Evolutionary conservation across 1,140 invertebrate species (phyloP).

Genomic region (Drosophila bocqueti): DNA sequence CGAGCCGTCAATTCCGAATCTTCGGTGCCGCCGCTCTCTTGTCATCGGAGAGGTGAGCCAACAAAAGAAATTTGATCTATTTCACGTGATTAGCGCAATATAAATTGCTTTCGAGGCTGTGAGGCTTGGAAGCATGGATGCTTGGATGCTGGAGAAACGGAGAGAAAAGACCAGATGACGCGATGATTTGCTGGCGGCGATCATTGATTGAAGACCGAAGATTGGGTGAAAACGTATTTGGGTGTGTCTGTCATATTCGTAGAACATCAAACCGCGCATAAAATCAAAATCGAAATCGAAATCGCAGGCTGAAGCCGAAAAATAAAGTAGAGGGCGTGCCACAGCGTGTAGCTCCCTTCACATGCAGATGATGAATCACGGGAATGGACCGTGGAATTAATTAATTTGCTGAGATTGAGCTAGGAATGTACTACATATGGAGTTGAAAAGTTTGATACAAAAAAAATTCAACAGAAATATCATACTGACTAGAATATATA

Average conservation of each 20-base stretch:
- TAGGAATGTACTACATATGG: not conserved
- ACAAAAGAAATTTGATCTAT: slow-evolving; percentile 81
- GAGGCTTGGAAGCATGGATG: slow-evolving; percentile 1
- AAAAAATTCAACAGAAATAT: not conserved
- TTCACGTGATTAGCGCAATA: slow-evolving; percentile 78
- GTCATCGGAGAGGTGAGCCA: slow-evolving; percentile 33
- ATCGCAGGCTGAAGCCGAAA: slow-evolving; percentile 4
- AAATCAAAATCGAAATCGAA: slow-evolving; percentile 7
- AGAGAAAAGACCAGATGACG: slow-evolving; percentile 24
- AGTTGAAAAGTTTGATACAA: not conserved
- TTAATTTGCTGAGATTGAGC: slow-evolving; percentile 1
- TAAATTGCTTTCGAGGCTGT: slow-evolving; percentile 66
- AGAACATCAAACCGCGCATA: slow-evolving; percentile 24
- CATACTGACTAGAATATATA: not conserved
- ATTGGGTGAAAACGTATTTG: slow-evolving; percentile 73
- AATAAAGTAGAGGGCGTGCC: slow-evolving; percentile 22
- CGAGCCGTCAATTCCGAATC: slow-evolving; percentile 26
- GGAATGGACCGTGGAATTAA: slow-evolving; percentile 6
- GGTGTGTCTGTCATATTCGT: slow-evolving; percentile 48
- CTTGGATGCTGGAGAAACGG: slow-evolving; percentile 17
- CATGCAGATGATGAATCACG: slow-evolving; percentile 19
- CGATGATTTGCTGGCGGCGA: slow-evolving; percentile 42
- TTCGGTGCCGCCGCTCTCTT: slow-evolving; percentile 24
- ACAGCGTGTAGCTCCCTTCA: not conserved
- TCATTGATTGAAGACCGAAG: slow-evolving; percentile 62